A percentile compares a stretch with the other conserved stretches of the same genome.
Conservation (phyloP, 2,797 vertebrate species). For the Urocyon cinereoargenteus region DNA sequence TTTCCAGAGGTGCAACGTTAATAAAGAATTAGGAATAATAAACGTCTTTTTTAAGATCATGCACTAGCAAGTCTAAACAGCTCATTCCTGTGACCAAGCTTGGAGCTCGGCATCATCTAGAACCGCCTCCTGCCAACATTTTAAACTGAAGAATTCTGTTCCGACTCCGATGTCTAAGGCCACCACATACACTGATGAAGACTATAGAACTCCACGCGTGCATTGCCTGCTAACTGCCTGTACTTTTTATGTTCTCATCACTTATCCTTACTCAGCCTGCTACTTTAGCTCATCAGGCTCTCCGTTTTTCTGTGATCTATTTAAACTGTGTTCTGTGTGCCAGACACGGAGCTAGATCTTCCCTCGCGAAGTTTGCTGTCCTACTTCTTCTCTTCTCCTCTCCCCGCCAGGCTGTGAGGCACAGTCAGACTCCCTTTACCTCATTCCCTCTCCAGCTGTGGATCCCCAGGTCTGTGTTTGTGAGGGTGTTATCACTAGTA, state of each 20-base stretch:
- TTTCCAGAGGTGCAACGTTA: not conserved
- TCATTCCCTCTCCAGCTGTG: not conserved
- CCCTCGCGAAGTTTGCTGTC: not conserved
- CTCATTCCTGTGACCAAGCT: not conserved
- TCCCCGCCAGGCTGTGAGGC: not conserved
- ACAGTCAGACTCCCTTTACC: not conserved
- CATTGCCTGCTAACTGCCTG: not conserved
- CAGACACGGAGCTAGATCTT: not conserved
- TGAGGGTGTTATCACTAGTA: not conserved
- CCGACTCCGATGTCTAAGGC: not conserved
- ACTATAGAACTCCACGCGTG: not conserved
- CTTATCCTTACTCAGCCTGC: not conserved
- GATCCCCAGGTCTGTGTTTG: not conserved
- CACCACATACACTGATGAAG: not conserved
- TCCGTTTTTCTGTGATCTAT: not conserved
- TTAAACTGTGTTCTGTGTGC: not conserved
- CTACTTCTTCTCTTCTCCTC: not conserved
- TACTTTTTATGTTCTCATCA: not conserved
- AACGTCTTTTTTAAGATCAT: not conserved
- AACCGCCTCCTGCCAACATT: not conserved
- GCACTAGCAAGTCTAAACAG: conserved; percentile 12
- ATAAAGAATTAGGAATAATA: conserved; percentile 21
- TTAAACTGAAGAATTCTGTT: not conserved
- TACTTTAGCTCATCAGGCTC: not conserved
- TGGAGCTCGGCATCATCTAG: not conserved